Conservation (phyloP, 1,140 invertebrate genomes). For the fruit fly (Drosophila melanogaster) region DNA sequence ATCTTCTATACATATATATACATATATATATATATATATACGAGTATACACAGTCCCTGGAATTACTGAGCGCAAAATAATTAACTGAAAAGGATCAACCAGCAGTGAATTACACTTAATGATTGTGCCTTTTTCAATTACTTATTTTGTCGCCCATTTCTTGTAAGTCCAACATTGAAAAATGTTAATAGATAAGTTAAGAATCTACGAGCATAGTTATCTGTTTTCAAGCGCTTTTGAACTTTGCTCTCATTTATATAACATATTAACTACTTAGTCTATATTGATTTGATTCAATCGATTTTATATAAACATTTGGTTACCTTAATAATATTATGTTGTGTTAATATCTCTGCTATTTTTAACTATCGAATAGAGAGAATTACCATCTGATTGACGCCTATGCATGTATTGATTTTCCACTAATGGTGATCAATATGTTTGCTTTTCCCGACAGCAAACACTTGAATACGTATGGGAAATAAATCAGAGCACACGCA, state of each 20-base stretch:
- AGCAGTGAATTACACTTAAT: conserved; percentile 22
- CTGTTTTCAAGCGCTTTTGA: too few relatives aligned
- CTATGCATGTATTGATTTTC: conserved; percentile 1
- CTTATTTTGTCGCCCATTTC: background rate
- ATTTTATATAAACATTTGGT: too few relatives aligned
- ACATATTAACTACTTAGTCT: too few relatives aligned
- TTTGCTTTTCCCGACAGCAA: conserved; percentile 1
- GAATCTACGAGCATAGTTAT: too few relatives aligned
- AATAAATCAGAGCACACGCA: conserved; percentile 11
- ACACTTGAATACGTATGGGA: background rate
- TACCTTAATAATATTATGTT: too few relatives aligned
- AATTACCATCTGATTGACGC: too few relatives aligned
- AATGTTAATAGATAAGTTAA: background rate
- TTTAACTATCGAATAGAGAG: background rate
- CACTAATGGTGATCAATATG: conserved; percentile 10
- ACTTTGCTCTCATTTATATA: too few relatives aligned
- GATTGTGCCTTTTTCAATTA: background rate
- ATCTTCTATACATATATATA: background rate
- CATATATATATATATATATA: background rate
- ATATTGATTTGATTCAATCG: too few relatives aligned
- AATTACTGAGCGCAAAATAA: conserved; percentile 17
- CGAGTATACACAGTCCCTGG: too few relatives aligned
- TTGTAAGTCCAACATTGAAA: background rate
- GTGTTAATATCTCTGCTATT: background rate
- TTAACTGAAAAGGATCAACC: conserved; percentile 33